These are phyloP conservation scores for Phrynocephalus guinanensis DNA, from an alignment of 2,797 vertebrate genomes.

Conservation along the genomic window DNA sequence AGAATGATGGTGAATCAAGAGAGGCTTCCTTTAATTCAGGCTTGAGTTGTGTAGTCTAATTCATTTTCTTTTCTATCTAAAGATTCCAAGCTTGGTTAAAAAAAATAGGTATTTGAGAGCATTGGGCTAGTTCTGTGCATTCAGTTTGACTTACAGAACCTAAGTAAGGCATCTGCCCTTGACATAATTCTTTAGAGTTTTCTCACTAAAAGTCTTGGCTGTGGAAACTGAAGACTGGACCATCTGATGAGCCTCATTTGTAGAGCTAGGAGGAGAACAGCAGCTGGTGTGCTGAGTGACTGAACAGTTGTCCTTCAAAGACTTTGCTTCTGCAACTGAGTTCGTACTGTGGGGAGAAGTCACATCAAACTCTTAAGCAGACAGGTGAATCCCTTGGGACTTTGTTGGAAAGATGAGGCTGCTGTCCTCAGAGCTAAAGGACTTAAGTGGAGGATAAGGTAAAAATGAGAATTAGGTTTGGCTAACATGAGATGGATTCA, in stretches of 20 bases:
- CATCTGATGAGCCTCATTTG: slow-evolving; percentile 75
- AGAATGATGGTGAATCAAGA: too few relatives aligned
- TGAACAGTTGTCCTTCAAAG: slow-evolving; percentile 82
- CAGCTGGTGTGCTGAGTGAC: slow-evolving; percentile 88
- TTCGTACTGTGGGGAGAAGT: slow-evolving; percentile 51
- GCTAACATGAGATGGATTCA: too few relatives aligned
- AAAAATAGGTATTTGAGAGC: background rate
- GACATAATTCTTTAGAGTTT: too few relatives aligned
- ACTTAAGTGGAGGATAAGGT: slow-evolving; percentile 92
- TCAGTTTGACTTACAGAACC: background rate
- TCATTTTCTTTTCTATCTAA: too few relatives aligned
- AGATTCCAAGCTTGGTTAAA: background rate
- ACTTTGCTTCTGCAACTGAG: slow-evolving; percentile 74
- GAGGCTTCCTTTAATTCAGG: too few relatives aligned
- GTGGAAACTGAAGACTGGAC: slow-evolving; percentile 76
- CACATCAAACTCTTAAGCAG: slow-evolving; percentile 71
- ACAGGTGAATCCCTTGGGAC: slow-evolving; percentile 84
- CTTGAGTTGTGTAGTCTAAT: too few relatives aligned
- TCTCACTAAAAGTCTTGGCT: too few relatives aligned
- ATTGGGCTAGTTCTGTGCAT: background rate
- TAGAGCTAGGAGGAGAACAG: slow-evolving; percentile 64
- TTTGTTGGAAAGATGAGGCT: slow-evolving; percentile 83
- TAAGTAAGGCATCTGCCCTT: too few relatives aligned
- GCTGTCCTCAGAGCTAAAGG: slow-evolving; percentile 81
- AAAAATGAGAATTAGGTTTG: background rate